Base-by-base conservation (phyloP, 2,888 invertebrate genomes). In the Ganaspis brasiliensis region DNA sequence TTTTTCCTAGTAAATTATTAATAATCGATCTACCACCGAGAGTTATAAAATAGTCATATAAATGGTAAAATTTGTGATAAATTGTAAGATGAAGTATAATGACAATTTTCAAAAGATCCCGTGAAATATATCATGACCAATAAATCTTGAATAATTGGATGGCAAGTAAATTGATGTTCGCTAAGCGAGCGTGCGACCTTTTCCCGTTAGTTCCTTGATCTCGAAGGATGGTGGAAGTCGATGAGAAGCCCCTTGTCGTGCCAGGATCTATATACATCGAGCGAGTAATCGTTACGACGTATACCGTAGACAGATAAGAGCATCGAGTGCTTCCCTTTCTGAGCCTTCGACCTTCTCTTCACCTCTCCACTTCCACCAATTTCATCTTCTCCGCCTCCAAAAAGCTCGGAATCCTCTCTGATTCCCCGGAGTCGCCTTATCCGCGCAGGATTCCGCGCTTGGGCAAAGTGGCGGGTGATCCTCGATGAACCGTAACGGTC, bases 281-380 rank as follows among this genome's bases (percentile, higher is more conserved):
- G 80, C 84, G 78, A 83, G 87, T 89, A 88, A 88, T 88, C 87
- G 87, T 89, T 87, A 88, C 85, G 87, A 88, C 83, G 85, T 85
- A 82, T 75, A 80, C 80, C 83, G 82, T 84, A 83, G 85, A 85
- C 83, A 86, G 88, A 88, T 88, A 88, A 87, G 87, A 87, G 83
- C 83, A 83, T 85, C 83, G 85, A 77, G 79, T 81, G 79, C 79
- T 82, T 83, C 76, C 81, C 81, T 77, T 81, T 80, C 75, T 75
- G 80, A 76, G 76, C 79, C 78, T 81, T 78, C 82, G 73, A 74
- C 74, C 67, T 79, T 61, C 72, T 76, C 77, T 74, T 72, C 75
- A 35, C 71, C 72, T 81, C 76, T 82, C 75, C 61, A 75, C 79
- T 79, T 74, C 70, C 73, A 63, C 57, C 70, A 52, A 75, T 79